Evolutionary conservation across 2,888 invertebrate genomes (phyloP).

Genomic region (Callosobruchus maculatus): DNA sequence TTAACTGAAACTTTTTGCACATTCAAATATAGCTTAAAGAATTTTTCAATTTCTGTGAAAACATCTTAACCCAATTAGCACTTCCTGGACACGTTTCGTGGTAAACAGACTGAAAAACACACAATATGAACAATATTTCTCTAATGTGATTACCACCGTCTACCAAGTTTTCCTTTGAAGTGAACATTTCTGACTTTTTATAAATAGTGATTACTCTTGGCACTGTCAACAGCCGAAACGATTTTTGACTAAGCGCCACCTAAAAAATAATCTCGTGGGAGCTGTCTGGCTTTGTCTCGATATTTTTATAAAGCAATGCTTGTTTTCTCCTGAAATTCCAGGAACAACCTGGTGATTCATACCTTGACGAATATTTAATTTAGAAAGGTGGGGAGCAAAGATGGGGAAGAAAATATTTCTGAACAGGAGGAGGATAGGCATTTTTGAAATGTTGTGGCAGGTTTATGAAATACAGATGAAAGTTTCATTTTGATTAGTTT

Average conservation of each 20-base stretch:
- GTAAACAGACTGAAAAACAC: not conserved
- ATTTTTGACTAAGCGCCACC: not conserved
- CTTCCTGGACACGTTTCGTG: not conserved
- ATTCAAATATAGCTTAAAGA: too few relatives aligned
- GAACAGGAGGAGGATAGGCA: too few relatives aligned
- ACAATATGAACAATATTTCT: too few relatives aligned
- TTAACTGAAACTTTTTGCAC: too few relatives aligned
- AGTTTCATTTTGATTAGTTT: too few relatives aligned
- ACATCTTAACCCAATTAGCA: not conserved
- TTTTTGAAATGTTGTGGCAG: too few relatives aligned
- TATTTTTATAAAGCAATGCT: not conserved
- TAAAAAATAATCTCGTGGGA: not conserved
- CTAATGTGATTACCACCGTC: not conserved
- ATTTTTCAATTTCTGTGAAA: not conserved
- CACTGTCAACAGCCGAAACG: not conserved
- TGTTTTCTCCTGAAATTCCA: not conserved
- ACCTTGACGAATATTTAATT: not conserved
- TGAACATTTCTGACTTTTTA: not conserved
- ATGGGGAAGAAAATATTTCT: too few relatives aligned
- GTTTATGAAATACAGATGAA: too few relatives aligned
- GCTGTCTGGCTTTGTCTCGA: not conserved
- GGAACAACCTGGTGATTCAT: not conserved
- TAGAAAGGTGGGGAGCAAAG: too few relatives aligned
- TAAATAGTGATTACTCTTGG: not conserved
- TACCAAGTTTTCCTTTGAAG: not conserved